These are phyloP conservation scores for Agonum fuliginosum DNA, from an alignment of 2,888 invertebrate genomes.

Conservation along the genomic window DNA sequence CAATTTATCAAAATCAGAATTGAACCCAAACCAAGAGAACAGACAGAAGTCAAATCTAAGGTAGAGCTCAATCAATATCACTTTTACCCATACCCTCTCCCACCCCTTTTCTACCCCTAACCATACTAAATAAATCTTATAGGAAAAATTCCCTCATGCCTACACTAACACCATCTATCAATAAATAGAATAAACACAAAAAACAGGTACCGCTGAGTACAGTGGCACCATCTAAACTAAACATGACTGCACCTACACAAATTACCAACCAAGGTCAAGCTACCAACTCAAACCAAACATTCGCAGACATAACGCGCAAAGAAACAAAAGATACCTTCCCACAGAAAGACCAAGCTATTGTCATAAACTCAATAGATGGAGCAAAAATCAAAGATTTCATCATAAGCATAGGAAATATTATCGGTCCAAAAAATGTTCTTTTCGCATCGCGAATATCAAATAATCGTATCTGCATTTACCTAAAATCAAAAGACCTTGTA, in stretches of 20 bases:
- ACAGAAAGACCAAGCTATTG: conserved; percentile 1
- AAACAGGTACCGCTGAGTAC: conserved; percentile 6
- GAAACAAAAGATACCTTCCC: neutral
- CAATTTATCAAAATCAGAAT: neutral
- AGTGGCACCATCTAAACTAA: neutral
- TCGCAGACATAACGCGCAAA: neutral
- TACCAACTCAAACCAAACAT: neutral
- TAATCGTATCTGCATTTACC: conserved; percentile 42
- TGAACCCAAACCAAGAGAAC: neutral
- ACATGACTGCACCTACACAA: neutral
- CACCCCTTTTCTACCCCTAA: neutral
- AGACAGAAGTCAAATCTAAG: neutral
- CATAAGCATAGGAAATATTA: conserved; percentile 38
- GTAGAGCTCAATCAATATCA: neutral
- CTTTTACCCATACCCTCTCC: neutral
- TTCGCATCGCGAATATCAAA: conserved; percentile 41
- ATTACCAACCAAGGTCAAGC: conserved; percentile 1
- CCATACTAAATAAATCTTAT: neutral
- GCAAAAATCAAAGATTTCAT: neutral
- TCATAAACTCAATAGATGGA: conserved; percentile 6
- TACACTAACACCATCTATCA: neutral
- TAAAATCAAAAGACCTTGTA: conserved; percentile 35
- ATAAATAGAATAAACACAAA: neutral
- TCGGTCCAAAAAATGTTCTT: conserved; percentile 42
- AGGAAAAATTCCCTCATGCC: neutral